These are phyloP conservation scores for Slavum lentiscoides DNA, from an alignment of 2,888 invertebrate species.

Conservation along the genomic window DNA sequence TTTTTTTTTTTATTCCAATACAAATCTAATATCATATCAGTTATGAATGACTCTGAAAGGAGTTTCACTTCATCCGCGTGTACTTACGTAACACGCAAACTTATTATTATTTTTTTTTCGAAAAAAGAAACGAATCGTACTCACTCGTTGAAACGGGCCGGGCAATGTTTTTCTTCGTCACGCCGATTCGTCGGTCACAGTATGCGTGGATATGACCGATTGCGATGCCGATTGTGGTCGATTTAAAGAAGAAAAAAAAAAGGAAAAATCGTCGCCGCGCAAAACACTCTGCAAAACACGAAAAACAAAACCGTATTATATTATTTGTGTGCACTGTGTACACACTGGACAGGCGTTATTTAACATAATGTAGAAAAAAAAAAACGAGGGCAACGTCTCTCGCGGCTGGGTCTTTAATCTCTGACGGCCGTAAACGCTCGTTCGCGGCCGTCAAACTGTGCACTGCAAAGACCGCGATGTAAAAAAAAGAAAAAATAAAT, in stretches of 20 bases:
- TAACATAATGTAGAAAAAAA: background rate
- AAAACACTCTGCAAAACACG: conserved; percentile 19
- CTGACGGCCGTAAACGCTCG: conserved; percentile 5
- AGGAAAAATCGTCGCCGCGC: background rate
- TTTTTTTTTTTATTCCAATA: no score
- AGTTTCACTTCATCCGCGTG: no score
- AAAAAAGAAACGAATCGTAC: background rate
- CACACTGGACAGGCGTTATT: background rate
- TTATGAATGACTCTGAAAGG: no score
- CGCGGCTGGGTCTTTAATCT: conserved; percentile 4
- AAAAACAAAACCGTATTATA: conserved; percentile 26
- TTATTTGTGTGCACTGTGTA: background rate
- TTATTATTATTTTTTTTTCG: no score
- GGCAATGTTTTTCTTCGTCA: conserved; percentile 4
- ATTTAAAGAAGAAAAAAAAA: background rate
- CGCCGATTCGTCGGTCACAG: conserved; percentile 1
- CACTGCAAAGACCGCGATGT: no score
- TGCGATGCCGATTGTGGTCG: background rate
- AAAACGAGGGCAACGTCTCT: conserved; percentile 34
- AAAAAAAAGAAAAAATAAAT: background rate
- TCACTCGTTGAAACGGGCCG: conserved; percentile 28
- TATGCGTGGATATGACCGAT: background rate
- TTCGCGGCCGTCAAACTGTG: background rate
- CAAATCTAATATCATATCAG: no score
- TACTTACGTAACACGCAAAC: no score